Evolutionary conservation across 2,797 vertebrate genomes (phyloP), one percentile per base, ranked within the genome.

Genomic region (Dermochelys coriacea): DNA sequence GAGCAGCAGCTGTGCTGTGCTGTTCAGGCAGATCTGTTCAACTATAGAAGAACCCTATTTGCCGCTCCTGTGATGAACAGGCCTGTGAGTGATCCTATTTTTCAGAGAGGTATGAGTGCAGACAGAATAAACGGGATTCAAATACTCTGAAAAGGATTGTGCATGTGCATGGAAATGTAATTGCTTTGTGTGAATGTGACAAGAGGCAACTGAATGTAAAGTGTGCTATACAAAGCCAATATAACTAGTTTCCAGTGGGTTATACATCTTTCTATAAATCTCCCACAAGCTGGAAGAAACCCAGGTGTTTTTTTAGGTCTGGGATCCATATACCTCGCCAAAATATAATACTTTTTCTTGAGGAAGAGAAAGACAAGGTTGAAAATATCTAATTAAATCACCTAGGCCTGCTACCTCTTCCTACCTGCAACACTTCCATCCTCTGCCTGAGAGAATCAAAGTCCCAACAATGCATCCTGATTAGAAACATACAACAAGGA

Each of bases 131-230:
- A 93, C 82, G 47, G 47, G 87, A 86, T 71, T 93, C 86, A 85
- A 91, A 90, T 49, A 5, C 54, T 14, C 27, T 93, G 77, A 93
- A 93, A 96, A 93, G 16, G 31, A 84, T 86, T 88, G 50, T 89
- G 47, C 47, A 45, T n/a, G 29, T 91, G 51, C 86, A 84, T 90
- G 95, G 91, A 96, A 96, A 96, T 83, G 52, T 12, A 94, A 86
- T 93, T 96, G 91, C 68, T 93, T 95, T 83, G 59, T 61, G 84
- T 55, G 51, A 96, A 87, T 81, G 81, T 81, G 19, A 77, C 45
- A 90, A 75, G 37, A 93, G 49, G 78, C 93, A 85, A n/a, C 45
- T 1, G 0, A 93, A 88, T 89, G 47, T 5, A 51, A 77, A 77
- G 1, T 81, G 18, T 3, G 2, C 47, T 93, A 57, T 6, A 18